Evolutionary conservation across 2,113 vertebrate genomes (phyloP).

Genomic region (Prunella himalayana): DNA sequence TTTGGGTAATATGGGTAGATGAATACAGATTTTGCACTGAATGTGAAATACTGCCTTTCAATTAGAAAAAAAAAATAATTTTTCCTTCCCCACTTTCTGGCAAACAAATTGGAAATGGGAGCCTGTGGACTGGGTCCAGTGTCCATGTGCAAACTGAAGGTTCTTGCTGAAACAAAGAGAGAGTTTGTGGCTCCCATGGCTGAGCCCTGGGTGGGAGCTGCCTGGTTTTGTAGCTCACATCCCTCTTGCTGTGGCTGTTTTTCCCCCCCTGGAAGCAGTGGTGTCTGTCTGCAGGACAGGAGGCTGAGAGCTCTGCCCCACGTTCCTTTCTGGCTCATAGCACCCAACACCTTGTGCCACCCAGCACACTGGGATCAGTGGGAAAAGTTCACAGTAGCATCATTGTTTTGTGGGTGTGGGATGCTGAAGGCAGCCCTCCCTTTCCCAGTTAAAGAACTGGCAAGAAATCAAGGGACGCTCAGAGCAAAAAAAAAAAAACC

Average conservation of each 20-base stretch:
- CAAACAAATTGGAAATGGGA: neutral
- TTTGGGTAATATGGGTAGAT: neutral
- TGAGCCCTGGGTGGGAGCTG: neutral
- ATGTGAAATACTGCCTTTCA: neutral
- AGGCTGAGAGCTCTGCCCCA: neutral
- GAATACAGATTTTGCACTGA: neutral
- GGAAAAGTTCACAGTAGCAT: conserved; percentile 11
- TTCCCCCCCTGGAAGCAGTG: neutral
- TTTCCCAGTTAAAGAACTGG: neutral
- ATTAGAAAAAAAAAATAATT: neutral
- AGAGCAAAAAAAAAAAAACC: neutral
- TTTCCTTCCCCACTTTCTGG: neutral
- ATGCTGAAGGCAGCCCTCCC: neutral
- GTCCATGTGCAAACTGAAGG: neutral
- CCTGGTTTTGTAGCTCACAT: neutral
- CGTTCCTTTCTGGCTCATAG: conserved; percentile 39
- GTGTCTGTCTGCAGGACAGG: neutral
- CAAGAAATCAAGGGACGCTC: conserved; percentile 17
- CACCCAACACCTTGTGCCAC: conserved; percentile 47
- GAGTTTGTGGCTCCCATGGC: neutral
- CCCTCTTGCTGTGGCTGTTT: neutral
- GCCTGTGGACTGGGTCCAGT: neutral
- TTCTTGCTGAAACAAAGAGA: neutral
- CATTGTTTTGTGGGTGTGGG: conserved; percentile 19
- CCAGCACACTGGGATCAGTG: neutral